Percentiles rank a stretch among this genome's conserved stretches.
Conservation (phyloP, 2,888 invertebrate species). For the Eumacrocentrus americanus region DNA sequence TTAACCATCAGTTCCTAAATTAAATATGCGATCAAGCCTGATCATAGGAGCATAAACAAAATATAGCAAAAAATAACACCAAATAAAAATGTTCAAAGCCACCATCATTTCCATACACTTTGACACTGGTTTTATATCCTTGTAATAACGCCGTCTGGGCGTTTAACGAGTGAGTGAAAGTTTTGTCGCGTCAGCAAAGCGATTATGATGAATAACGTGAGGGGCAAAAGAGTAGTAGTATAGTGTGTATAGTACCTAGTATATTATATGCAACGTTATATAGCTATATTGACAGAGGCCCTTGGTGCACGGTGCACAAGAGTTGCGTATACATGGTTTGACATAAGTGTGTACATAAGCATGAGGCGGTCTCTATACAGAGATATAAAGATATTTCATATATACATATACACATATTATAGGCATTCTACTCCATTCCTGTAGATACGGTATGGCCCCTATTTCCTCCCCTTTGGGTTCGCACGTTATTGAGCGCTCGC, state of each 20-base stretch:
- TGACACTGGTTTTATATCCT: conserved; percentile 1
- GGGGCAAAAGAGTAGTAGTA: conserved; percentile 11
- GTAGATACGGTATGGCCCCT: conserved; percentile 48
- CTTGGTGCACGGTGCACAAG: conserved; percentile 9
- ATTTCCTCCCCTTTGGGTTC: conserved; percentile 66
- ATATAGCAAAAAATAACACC: too few relatives aligned
- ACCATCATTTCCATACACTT: neutral
- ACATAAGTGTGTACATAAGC: conserved; percentile 45
- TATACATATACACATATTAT: too few relatives aligned
- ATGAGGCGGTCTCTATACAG: conserved; percentile 6
- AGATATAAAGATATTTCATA: conserved; percentile 26
- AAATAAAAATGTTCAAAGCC: neutral
- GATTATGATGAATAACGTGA: conserved; percentile 51
- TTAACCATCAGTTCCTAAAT: too few relatives aligned
- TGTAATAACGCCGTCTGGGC: conserved; percentile 16
- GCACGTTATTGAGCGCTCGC: conserved; percentile 70
- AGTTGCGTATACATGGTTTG: conserved; percentile 58
- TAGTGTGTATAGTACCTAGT: conserved; percentile 4
- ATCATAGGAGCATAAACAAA: too few relatives aligned
- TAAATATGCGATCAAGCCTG: too few relatives aligned
- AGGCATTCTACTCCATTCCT: conserved; percentile 50
- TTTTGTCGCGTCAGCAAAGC: conserved; percentile 41
- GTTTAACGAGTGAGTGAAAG: conserved; percentile 44
- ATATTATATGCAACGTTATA: too few relatives aligned
- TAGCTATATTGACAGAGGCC: neutral